phyloP scores from a whole-genome alignment of 2,113 vertebrate genomes.

The Centropus unirufus region DNA sequence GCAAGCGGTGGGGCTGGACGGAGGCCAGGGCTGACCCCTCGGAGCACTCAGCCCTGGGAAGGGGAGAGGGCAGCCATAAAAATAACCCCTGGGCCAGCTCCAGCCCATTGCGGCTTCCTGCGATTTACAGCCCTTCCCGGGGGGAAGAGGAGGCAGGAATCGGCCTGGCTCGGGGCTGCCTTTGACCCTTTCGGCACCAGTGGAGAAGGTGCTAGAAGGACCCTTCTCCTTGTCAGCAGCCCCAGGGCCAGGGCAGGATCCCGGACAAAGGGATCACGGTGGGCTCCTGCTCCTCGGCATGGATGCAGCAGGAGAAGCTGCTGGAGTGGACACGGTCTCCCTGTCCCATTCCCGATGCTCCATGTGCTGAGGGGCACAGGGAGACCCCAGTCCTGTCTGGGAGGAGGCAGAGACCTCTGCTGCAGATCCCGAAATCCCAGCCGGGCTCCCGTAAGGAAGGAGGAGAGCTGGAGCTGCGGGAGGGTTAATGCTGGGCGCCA shows the following conservation, averaged over 20 bases:
- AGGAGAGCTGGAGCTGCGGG: not conserved
- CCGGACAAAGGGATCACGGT: not conserved
- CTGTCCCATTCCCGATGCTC: not conserved
- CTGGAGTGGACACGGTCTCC: accelerated
- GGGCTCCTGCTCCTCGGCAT: not conserved
- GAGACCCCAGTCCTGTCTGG: not conserved
- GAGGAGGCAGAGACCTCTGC: not conserved
- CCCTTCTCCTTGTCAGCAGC: accelerated
- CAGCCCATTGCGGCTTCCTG: slow-evolving; percentile 57
- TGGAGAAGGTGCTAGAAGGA: not conserved
- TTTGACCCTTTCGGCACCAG: slow-evolving; percentile 31
- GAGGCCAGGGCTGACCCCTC: not conserved
- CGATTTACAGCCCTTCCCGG: slow-evolving; percentile 63
- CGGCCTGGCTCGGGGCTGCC: not conserved
- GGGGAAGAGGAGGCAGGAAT: slow-evolving; percentile 22
- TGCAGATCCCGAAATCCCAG: accelerated
- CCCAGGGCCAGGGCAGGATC: not conserved
- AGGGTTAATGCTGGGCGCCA: not conserved
- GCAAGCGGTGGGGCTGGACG: not conserved
- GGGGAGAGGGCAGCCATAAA: slow-evolving; percentile 35
- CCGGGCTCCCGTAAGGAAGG: not conserved
- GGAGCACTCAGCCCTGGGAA: not conserved
- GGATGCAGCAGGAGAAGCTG: not conserved
- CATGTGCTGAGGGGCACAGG: not conserved
- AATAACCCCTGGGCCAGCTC: slow-evolving; percentile 52